Conservation (phyloP, 2,797 vertebrate genomes). For the Mormyrops attenuatus region DNA sequence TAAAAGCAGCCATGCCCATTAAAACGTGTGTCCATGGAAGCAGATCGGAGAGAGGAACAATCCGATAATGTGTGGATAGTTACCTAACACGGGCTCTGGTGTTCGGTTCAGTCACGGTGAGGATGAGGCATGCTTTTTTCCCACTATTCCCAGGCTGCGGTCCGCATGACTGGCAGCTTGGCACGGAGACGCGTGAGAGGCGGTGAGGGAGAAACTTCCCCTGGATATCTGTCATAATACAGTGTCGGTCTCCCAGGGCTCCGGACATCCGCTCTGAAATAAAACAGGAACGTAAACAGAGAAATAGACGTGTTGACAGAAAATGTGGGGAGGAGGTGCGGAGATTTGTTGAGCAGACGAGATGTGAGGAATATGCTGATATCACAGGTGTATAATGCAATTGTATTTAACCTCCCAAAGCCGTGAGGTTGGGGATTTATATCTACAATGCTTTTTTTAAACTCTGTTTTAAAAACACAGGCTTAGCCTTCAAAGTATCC, state of each 20-base stretch:
- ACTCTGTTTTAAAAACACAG: background rate
- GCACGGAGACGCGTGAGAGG: background rate
- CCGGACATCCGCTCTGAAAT: background rate
- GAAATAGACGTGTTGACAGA: background rate
- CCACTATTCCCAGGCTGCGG: background rate
- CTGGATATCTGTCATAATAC: slow-evolving; percentile 3
- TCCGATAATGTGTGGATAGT: background rate
- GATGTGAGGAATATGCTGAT: slow-evolving; percentile 6
- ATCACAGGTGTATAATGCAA: background rate
- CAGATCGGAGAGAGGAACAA: background rate
- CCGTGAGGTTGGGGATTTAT: background rate
- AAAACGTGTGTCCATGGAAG: background rate
- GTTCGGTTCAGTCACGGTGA: background rate
- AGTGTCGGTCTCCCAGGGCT: background rate
- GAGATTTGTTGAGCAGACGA: background rate
- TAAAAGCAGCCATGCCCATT: background rate
- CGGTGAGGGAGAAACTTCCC: background rate
- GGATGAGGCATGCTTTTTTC: background rate
- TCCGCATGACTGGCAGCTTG: background rate
- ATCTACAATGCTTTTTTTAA: background rate
- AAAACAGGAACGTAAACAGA: background rate
- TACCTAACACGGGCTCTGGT: background rate
- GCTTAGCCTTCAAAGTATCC: background rate
- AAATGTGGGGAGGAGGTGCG: background rate
- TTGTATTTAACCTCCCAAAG: slow-evolving; percentile 11